phyloP scores from a whole-genome alignment of 2,888 invertebrate species.

The Ptychoptera contaminata region DNA sequence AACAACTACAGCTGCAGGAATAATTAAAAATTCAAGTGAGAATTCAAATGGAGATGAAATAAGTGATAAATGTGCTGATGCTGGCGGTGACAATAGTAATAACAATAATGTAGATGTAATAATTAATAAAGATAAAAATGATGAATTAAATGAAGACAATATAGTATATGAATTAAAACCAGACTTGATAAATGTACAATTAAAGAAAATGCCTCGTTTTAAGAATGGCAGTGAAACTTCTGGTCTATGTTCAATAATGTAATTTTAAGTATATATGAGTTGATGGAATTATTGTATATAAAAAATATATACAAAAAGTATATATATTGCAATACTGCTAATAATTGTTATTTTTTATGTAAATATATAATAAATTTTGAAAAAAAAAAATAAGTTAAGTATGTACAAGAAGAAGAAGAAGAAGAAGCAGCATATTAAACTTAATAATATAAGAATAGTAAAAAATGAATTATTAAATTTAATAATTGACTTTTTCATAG shows the following conservation, averaged over 20 bases:
- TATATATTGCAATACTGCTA: too few species aligned
- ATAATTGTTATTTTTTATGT: too few species aligned
- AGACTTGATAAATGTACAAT: constrained; percentile 42
- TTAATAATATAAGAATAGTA: too few species aligned
- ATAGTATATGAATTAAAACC: constrained; percentile 46
- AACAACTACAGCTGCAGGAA: too few species aligned
- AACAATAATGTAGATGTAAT: constrained; percentile 14
- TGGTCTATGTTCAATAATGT: constrained; percentile 78
- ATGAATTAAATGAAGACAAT: constrained; percentile 24
- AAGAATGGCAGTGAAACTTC: constrained; percentile 65
- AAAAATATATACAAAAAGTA: too few species aligned
- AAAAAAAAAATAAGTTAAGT: too few species aligned
- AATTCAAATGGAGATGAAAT: constrained; percentile 1
- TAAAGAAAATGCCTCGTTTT: constrained; percentile 56
- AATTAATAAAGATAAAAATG: constrained; percentile 24
- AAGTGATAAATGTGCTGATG: constrained; percentile 7
- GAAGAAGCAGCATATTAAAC: too few species aligned
- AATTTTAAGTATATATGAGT: constrained; percentile 14
- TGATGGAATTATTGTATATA: neutral
- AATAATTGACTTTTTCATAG: too few species aligned
- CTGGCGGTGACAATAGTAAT: constrained; percentile 12
- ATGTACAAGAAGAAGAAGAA: too few species aligned
- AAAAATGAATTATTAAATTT: too few species aligned
- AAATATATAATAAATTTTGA: too few species aligned
- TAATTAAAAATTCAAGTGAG: neutral